These are phyloP conservation scores for Dryobota labecula DNA, from an alignment of 2,888 invertebrate species.

Conservation along the genomic window DNA sequence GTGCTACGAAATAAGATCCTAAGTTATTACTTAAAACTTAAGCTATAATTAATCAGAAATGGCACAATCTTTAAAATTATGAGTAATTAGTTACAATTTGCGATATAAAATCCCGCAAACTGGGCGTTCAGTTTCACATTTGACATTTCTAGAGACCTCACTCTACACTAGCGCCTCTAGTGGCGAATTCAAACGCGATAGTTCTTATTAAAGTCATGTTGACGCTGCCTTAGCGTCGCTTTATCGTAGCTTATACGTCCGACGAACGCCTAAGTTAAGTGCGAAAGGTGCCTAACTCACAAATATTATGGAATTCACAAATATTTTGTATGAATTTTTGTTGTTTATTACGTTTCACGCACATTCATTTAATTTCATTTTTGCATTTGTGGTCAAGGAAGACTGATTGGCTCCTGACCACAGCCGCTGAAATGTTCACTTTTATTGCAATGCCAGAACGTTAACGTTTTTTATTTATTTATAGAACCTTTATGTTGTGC, in stretches of 20 bases:
- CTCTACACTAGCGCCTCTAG: too few species aligned
- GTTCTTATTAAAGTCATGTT: not conserved
- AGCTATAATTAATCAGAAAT: too few species aligned
- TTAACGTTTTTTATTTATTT: conserved; percentile 32
- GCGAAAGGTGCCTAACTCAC: not conserved
- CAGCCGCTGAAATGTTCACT: conserved; percentile 35
- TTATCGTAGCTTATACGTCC: not conserved
- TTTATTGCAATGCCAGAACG: conserved; percentile 29
- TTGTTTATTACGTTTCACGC: conserved; percentile 11
- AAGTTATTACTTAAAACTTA: too few species aligned
- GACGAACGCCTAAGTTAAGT: not conserved
- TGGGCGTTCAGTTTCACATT: too few species aligned
- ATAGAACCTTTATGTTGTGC: conserved; percentile 23
- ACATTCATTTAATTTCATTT: conserved; percentile 33
- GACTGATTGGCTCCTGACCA: conserved; percentile 44
- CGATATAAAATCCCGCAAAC: too few species aligned
- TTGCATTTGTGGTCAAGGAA: conserved; percentile 33
- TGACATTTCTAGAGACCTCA: too few species aligned
- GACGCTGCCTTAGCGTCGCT: not conserved
- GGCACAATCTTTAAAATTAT: too few species aligned
- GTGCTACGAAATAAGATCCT: too few species aligned
- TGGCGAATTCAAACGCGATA: too few species aligned
- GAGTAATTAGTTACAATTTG: too few species aligned
- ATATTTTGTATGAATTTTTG: not conserved
- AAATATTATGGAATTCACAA: not conserved